Evolutionary conservation across 2,113 vertebrate genomes (phyloP).

Genomic region (Corythaixoides concolor): DNA sequence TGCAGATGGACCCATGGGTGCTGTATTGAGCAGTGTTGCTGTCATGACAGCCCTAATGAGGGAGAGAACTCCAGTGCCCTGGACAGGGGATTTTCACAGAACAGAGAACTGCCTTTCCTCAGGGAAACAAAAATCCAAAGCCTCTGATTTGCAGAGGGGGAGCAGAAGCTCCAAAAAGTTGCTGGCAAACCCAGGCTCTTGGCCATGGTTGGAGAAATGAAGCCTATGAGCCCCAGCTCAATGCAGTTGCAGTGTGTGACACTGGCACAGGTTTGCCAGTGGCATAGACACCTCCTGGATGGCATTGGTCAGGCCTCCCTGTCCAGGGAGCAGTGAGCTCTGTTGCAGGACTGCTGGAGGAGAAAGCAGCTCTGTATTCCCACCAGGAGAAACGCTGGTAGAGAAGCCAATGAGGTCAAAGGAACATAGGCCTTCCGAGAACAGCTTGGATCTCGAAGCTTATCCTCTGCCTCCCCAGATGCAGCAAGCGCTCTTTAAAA

Average conservation of each 20-base stretch:
- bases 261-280: not conserved
- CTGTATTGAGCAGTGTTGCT: not conserved
- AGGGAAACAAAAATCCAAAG: not conserved
- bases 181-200: not conserved
- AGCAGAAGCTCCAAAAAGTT: not conserved
- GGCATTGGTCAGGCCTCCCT: not conserved
- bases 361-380: not conserved
- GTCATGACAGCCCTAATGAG: fast-evolving
- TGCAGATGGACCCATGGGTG: fast-evolving
- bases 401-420: not conserved
- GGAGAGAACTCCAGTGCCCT: not conserved
- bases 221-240: fast-evolving
- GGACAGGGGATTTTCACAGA: not conserved
- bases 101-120: not conserved
- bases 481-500: not conserved
- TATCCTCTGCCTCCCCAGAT: not conserved
- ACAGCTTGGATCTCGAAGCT: not conserved
- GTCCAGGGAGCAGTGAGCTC: not conserved
- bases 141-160: not conserved
- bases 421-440: not conserved
- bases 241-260: not conserved
- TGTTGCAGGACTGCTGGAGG: not conserved
- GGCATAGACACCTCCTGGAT: not conserved
- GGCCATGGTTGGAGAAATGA: not conserved
- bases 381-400: not conserved